Evolutionary conservation across 2,113 vertebrate genomes (phyloP).

Genomic region (Elaphurus davidianus): DNA sequence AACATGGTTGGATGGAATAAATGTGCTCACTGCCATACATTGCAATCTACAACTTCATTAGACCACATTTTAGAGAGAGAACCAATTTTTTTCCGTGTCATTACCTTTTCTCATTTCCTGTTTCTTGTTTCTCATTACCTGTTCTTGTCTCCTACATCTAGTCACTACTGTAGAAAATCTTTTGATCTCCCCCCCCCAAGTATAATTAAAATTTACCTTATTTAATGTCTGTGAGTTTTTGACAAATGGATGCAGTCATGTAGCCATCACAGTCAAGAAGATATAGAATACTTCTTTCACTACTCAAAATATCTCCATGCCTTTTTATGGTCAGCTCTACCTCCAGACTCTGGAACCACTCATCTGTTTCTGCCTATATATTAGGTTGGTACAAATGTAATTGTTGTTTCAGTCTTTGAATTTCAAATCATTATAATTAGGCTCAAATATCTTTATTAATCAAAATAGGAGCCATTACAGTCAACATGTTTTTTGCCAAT

Average conservation of each 20-base stretch:
- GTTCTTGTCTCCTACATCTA: neutral
- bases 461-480: neutral
- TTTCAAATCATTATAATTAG: neutral
- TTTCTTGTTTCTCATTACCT: neutral
- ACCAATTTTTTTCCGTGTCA: neutral
- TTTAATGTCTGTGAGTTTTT: neutral
- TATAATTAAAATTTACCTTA: neutral
- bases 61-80: neutral
- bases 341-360: neutral
- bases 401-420: neutral
- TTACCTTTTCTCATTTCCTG: neutral
- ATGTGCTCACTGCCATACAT: neutral
- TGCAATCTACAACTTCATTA: neutral
- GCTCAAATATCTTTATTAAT: neutral
- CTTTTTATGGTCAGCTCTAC: neutral
- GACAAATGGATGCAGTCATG: neutral
- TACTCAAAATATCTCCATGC: neutral
- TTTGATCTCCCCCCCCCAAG: neutral
- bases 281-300: neutral
- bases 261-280: neutral
- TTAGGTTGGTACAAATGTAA: neutral
- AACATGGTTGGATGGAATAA: neutral
- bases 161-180: neutral
- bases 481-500: neutral
- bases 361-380: neutral